phyloP scores from a whole-genome alignment of 2,113 vertebrate genomes.

The Desmodus rotundus region DNA sequence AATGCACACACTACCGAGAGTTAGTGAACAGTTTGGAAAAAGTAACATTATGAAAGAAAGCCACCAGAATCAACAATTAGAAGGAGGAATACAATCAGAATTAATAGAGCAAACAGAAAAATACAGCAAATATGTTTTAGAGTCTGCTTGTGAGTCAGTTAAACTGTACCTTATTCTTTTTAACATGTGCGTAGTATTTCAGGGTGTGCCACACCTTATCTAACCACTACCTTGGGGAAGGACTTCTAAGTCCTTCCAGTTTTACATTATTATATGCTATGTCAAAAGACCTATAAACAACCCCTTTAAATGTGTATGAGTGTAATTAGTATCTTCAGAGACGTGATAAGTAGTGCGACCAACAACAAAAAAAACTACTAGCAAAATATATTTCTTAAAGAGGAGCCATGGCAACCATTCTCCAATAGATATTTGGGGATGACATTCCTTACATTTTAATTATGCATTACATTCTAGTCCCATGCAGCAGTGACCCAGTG shows the following conservation, averaged over 20 bases:
- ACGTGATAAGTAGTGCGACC: neutral
- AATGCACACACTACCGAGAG: neutral
- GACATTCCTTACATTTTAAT: neutral
- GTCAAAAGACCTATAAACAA: neutral
- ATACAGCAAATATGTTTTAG: neutral
- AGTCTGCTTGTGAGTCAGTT: neutral
- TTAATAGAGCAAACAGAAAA: neutral
- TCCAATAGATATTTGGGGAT: neutral
- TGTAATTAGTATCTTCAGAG: neutral
- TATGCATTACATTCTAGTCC: neutral
- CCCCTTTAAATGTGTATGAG: neutral
- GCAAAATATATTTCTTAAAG: neutral
- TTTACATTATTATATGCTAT: neutral
- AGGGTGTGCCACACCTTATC: neutral
- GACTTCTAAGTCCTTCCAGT: neutral
- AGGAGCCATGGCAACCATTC: neutral
- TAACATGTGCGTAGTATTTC: neutral
- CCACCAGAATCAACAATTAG: neutral
- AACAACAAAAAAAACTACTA: neutral
- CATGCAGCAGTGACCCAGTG: neutral
- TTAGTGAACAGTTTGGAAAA: neutral
- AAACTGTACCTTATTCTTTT: neutral
- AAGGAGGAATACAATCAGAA: neutral
- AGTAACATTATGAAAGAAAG: neutral
- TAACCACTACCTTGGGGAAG: neutral